Evolutionary conservation across 2,888 invertebrate species (phyloP).

Genomic region (Mesorhabditis belari): DNA sequence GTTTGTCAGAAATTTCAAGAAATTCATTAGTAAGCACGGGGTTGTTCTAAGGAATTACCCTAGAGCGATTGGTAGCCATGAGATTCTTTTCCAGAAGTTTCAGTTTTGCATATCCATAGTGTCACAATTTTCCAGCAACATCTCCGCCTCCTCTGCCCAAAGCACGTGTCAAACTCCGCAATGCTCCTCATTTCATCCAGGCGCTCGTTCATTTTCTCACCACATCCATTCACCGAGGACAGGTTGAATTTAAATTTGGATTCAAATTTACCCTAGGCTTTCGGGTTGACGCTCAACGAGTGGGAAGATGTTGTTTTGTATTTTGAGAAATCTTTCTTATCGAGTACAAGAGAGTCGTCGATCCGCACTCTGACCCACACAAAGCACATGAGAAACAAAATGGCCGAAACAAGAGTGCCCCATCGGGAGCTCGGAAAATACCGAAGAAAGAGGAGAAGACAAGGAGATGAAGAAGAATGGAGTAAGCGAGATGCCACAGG

Average conservation of each 20-base stretch:
- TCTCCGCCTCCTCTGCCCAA: constrained; percentile 93
- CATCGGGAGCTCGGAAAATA: constrained; percentile 44
- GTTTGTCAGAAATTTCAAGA: no score
- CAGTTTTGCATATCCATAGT: no score
- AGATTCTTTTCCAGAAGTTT: no score
- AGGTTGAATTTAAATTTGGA: neutral
- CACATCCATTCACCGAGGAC: constrained; percentile 63
- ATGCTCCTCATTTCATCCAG: constrained; percentile 84
- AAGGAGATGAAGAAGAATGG: no score
- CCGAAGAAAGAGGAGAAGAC: constrained; percentile 34
- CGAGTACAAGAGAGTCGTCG: constrained; percentile 88
- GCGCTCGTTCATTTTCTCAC: constrained; percentile 84
- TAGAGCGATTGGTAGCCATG: no score
- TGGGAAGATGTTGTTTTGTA: constrained; percentile 98
- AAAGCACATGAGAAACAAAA: constrained; percentile 14
- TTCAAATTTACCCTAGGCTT: constrained; percentile 69
- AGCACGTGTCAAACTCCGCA: constrained; percentile 83
- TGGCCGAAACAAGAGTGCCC: constrained; percentile 39
- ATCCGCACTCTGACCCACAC: constrained; percentile 85
- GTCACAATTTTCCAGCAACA: no score
- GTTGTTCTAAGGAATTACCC: no score
- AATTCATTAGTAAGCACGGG: no score
- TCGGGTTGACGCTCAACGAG: no score
- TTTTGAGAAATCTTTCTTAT: constrained; percentile 89
- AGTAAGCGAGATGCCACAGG: no score